Evolutionary conservation across 2,888 invertebrate genomes (phyloP), one percentile per base, ranked within the genome.

Genomic region (Cheilosia impressa): DNA sequence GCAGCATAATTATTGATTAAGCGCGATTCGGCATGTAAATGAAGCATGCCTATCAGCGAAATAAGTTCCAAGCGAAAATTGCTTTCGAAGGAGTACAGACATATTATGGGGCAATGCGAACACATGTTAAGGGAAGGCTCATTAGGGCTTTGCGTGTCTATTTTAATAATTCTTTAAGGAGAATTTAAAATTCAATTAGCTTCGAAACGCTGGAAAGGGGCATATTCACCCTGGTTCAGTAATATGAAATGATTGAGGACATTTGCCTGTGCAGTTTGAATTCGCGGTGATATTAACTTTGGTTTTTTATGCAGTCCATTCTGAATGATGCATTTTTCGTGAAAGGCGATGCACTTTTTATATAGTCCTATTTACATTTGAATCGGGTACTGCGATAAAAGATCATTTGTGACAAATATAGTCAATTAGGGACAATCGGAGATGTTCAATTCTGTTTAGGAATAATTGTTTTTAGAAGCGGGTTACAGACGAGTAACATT

Each of bases 1-100:
- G 87, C 88, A 88, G 89, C 91, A 9, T 55, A 91, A 91, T 91
- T 91, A 91, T 91, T 90, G 90, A 91, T 91, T 90, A 90, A 91
- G 90, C 88, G 88, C 87, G 89, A 88, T 89, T 89, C 89, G 88
- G 89, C 88, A 89, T 90, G 88, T 89, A 89, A 90, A 79, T 76
- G 68, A 53, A 50, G 43, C 43, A 62, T 45, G 69, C 47, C 69
- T 38, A 38, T 55, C 38, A 13, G 5, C 4, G 22, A 66, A 66
- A 76, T 75, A 38, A 66, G n/a, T 69, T 17, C 4, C 15, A 13
- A 13, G 38, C 41, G 31, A 22, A 52, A 65, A 50, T 24, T 34
- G 27, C 41, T 43, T 13, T 38, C 0, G 2, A 17, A 41, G 57
- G n/a, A 13, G 24, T 38, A 38, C 4, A 13, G 3, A 13, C 38